Conservation (phyloP, 2,113 vertebrate genomes). For the Zosterops japonicus region DNA sequence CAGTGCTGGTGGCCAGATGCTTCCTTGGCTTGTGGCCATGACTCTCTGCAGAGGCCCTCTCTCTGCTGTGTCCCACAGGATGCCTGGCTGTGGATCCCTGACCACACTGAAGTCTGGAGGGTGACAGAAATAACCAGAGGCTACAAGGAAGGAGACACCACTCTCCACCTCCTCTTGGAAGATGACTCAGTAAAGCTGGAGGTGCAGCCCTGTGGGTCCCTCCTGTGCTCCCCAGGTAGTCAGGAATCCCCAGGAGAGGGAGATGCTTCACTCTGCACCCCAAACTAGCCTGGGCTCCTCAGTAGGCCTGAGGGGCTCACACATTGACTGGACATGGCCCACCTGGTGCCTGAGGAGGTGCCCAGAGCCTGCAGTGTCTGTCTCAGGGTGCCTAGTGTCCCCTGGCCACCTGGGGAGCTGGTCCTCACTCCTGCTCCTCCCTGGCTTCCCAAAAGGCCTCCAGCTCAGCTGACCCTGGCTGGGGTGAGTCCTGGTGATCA, state of each 20-base stretch:
- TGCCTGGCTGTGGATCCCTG: conserved; percentile 78
- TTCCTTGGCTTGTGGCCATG: accelerated
- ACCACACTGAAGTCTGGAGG: conserved; percentile 75
- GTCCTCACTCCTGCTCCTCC: not conserved
- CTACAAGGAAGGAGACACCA: conserved; percentile 63
- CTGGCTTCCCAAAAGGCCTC: not conserved
- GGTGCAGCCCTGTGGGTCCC: not conserved
- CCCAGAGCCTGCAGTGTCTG: accelerated
- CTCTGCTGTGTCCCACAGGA: conserved; percentile 43
- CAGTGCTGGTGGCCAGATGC: not conserved
- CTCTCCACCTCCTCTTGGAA: conserved; percentile 68
- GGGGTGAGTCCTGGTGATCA: not conserved
- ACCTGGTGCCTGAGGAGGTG: not conserved
- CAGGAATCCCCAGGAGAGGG: not conserved
- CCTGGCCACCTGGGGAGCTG: not conserved
- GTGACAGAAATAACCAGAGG: conserved; percentile 70
- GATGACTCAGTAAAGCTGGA: conserved; percentile 70
- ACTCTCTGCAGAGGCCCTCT: not conserved
- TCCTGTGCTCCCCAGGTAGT: accelerated
- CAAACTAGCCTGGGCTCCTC: not conserved
- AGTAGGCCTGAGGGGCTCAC: not conserved
- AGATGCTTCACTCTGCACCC: not conserved
- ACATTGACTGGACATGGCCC: not conserved
- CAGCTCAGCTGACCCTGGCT: not conserved
- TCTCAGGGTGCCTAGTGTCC: accelerated